phyloP scores from a whole-genome alignment of 2,113 vertebrate genomes.

The Microtus richardsoni region DNA sequence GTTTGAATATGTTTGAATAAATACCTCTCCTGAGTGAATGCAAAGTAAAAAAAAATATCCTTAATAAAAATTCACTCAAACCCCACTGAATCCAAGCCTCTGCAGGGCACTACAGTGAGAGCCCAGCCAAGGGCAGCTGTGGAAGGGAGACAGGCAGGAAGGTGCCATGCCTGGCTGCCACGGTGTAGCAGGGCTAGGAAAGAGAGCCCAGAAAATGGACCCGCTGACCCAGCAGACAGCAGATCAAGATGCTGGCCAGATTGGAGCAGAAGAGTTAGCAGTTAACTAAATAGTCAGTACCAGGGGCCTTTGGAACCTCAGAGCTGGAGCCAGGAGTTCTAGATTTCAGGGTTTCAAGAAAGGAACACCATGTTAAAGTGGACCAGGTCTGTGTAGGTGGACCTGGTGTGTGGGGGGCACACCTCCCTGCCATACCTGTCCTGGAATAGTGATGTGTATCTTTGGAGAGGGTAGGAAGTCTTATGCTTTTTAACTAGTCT shows the following conservation, averaged over 20 bases:
- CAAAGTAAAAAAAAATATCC: not conserved
- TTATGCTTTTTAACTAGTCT: not conserved
- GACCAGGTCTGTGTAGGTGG: not conserved
- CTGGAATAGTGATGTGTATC: not conserved
- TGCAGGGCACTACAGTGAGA: not conserved
- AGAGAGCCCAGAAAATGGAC: constrained; percentile 43
- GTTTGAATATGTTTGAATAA: constrained; percentile 42
- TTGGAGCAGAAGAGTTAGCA: not conserved
- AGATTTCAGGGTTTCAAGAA: not conserved
- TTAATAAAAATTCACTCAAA: constrained; percentile 17
- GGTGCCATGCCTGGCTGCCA: not conserved
- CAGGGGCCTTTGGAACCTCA: not conserved
- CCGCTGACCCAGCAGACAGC: not conserved
- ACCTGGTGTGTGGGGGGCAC: not conserved
- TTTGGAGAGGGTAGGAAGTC: not conserved
- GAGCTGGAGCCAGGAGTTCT: not conserved
- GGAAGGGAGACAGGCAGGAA: not conserved
- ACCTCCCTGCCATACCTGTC: not conserved
- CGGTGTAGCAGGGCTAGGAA: not conserved
- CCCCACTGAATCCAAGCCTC: not conserved
- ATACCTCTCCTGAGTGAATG: not conserved
- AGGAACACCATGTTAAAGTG: not conserved
- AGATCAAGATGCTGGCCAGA: not conserved
- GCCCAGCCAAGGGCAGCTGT: not conserved
- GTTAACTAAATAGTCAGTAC: not conserved